A percentile compares a stretch with the other conserved stretches of the same genome.
phyloP scores from a whole-genome alignment of 2,888 invertebrate genomes.

The Harpagoxenus sublaevis region DNA sequence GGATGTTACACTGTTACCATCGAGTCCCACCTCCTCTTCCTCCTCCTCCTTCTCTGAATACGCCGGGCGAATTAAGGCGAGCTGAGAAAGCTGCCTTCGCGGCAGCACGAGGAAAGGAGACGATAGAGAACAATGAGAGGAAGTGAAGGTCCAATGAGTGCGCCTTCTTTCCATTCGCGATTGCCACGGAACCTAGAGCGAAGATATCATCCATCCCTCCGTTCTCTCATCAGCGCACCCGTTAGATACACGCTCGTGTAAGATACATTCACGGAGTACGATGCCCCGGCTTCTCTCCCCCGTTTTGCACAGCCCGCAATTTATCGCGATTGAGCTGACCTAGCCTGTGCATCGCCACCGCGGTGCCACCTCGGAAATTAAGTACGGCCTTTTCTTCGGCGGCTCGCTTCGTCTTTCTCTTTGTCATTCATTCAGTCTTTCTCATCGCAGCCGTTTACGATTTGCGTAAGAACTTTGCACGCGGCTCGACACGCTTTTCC shows the following conservation, averaged over 20 bases:
- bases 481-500: conserved; percentile 58
- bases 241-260: conserved; percentile 68
- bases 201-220: conserved; percentile 76
- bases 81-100: conserved; percentile 64
- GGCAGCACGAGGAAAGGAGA: conserved; percentile 12
- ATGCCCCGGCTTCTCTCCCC: conserved; percentile 52
- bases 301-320: conserved; percentile 39
- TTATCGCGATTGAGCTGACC: conserved; percentile 73
- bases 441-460: conserved; percentile 8
- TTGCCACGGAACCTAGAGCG: conserved; percentile 72
- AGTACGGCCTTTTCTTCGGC: conserved; percentile 51
- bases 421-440: not conserved
- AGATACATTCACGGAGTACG: conserved; percentile 67
- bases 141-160: conserved; percentile 86
- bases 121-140: conserved; percentile 83
- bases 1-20: conserved; percentile 77
- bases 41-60: conserved; percentile 28
- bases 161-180: conserved; percentile 81
- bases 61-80: conserved; percentile 70
- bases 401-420: conserved; percentile 21
- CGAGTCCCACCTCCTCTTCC: conserved; percentile 32
- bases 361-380: conserved; percentile 71
- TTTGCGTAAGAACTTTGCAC: conserved; percentile 54
- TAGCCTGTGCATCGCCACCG: conserved; percentile 62
- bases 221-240: conserved; percentile 79